Conservation (phyloP, 2,888 invertebrate genomes). For the Tholera decimalis region DNA sequence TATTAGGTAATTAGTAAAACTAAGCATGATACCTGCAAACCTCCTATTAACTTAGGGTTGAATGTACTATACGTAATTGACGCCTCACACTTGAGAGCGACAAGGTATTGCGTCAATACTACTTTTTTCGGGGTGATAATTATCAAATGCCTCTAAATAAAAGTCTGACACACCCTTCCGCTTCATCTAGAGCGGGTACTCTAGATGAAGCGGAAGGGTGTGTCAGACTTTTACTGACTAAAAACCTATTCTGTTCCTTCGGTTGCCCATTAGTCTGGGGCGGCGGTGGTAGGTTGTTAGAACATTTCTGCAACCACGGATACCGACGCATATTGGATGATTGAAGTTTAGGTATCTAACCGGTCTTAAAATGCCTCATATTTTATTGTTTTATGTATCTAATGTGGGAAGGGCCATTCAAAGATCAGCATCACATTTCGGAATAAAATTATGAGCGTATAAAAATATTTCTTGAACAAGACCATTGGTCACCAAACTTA, state of each 20-base stretch:
- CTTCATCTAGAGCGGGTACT: no score
- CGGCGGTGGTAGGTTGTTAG: no score
- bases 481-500: conserved; percentile 32
- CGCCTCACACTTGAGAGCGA: neutral
- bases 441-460: conserved; percentile 32
- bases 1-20: conserved; percentile 14
- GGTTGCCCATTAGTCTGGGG: no score
- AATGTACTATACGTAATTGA: neutral
- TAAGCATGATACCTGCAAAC: neutral
- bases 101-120: neutral
- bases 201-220: no score
- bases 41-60: neutral
- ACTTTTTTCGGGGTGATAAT: no score
- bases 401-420: conserved; percentile 5
- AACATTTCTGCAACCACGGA: no score
- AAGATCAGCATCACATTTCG: conserved; percentile 33
- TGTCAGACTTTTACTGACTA: no score
- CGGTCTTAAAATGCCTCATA: neutral
- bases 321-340: no score
- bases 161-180: no score
- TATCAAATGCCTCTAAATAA: no score
- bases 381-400: neutral
- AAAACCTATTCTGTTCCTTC: no score
- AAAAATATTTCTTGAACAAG: conserved; percentile 37
- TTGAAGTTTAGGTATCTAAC: neutral